Conservation (phyloP, 2,888 invertebrate species). For the Tiliacea citrago region DNA sequence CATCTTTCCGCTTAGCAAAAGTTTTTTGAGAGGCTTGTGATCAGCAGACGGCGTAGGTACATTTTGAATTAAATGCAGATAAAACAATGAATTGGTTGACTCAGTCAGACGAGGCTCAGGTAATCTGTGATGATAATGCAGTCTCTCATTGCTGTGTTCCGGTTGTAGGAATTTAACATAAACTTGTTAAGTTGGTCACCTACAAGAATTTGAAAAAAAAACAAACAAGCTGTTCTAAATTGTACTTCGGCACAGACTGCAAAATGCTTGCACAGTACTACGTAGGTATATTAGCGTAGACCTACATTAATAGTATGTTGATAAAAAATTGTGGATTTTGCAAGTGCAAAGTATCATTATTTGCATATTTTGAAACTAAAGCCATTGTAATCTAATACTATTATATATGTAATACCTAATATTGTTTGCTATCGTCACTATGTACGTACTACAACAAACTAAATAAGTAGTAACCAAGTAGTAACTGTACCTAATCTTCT, state of each 20-base stretch:
- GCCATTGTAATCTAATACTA: not conserved
- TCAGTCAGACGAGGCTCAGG: not conserved
- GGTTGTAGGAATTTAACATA: not conserved
- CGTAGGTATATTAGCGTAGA: not conserved
- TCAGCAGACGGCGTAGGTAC: not conserved
- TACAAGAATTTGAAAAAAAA: not conserved
- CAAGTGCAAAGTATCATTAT: conserved; percentile 17
- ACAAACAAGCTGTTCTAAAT: conserved; percentile 11
- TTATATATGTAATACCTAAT: not conserved
- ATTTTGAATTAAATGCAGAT: not conserved
- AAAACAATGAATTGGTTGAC: not conserved
- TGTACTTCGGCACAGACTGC: conserved; percentile 7
- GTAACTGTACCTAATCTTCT: not conserved
- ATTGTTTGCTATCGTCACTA: not conserved
- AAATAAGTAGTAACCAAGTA: not conserved
- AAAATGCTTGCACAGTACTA: conserved; percentile 9
- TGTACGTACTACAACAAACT: not conserved
- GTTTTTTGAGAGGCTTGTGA: not conserved
- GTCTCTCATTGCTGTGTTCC: not conserved
- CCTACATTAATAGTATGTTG: not conserved
- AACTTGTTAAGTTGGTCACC: not conserved
- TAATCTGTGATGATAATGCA: not conserved
- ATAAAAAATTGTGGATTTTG: not conserved
- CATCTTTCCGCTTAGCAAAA: not conserved
- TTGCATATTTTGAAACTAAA: conserved; percentile 8